Base-by-base conservation (phyloP, 2,888 invertebrate species). In the Amphipyra tragopoginis region DNA sequence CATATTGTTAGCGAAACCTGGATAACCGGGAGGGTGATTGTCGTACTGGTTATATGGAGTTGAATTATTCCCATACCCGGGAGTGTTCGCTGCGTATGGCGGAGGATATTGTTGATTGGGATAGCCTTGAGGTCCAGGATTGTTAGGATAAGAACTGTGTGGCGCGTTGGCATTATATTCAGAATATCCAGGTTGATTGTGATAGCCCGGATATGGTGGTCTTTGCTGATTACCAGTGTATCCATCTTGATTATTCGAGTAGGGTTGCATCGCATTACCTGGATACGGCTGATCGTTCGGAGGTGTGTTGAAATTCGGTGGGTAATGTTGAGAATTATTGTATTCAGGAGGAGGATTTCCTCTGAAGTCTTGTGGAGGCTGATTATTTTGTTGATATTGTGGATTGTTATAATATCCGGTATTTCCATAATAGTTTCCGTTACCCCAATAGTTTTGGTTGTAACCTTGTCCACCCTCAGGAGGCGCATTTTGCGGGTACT, bases 401-500 rank as follows among this genome's bases (percentile, higher is more conserved):
- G 91, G 85, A 67, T 93, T 94, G 55, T 93, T 93, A 56, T 93
- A 94, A 67, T 93, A 94, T 11, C 86, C 89, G 5, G 90, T 66
- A 58, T 91, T 92, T 7, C 90, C 90, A 63, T 93, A 94, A 77
- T 92, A 94, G 47, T 87, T 92, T 2, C 90, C 87, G 53, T 90
- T 92, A 7, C 88, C 88, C 93, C 94, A 94, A 70, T 93, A 94
- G 61, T 92, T 93, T 56, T 93, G 93, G 63, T 90, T 93, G 70
- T 91, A 93, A 0, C 88, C 86, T 75, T 86, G 89, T 51, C 77
- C 82, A 56, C 78, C 75, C 13, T 92, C 91, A 0, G 90, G 68
- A 0, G 90, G 71, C 67, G 86, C 86, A 51, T 86, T 90, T 34
- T 84, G 89, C 7, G 93, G 90, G 63, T 91, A 94, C 60, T 94